Percentiles rank a stretch among this genome's conserved stretches.
These are phyloP conservation scores for Battus philenor DNA, from an alignment of 1,140 invertebrate genomes.

Conservation along the genomic window DNA sequence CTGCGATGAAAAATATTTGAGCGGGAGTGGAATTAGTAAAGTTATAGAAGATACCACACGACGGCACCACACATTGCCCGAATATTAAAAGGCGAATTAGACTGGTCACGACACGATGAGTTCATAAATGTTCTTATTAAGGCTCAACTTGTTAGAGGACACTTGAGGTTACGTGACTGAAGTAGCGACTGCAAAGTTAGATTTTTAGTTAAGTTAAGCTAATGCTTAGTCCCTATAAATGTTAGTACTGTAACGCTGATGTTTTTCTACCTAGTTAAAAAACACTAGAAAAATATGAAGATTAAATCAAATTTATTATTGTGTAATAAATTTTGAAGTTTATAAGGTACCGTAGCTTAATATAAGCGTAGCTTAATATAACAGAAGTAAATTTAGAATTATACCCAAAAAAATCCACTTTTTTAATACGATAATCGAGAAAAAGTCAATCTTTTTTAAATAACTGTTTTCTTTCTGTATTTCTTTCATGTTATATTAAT, in stretches of 20 bases:
- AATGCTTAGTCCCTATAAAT: background rate
- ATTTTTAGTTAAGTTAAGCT: background rate
- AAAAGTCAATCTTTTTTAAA: no score
- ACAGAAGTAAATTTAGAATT: no score
- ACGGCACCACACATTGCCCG: conserved; percentile 41
- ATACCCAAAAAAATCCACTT: no score
- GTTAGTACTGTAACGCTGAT: background rate
- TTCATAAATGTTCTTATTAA: conserved; percentile 60
- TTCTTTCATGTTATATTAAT: no score
- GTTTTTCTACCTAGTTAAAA: no score
- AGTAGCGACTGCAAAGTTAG: conserved; percentile 15
- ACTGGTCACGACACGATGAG: conserved; percentile 42
- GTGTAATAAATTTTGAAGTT: no score
- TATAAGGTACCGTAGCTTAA: no score
- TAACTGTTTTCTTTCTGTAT: no score
- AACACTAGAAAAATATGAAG: no score
- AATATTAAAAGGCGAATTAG: conserved; percentile 68
- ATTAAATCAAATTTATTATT: no score
- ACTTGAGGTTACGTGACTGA: conserved; percentile 41
- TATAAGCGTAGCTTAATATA: no score
- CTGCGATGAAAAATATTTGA: conserved; percentile 48
- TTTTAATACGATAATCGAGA: no score
- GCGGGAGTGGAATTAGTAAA: conserved; percentile 52
- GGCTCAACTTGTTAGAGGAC: conserved; percentile 39
- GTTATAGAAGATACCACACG: conserved; percentile 41